Conservation (phyloP, 2,797 vertebrate species). For the Rhinoraja longicauda region DNA sequence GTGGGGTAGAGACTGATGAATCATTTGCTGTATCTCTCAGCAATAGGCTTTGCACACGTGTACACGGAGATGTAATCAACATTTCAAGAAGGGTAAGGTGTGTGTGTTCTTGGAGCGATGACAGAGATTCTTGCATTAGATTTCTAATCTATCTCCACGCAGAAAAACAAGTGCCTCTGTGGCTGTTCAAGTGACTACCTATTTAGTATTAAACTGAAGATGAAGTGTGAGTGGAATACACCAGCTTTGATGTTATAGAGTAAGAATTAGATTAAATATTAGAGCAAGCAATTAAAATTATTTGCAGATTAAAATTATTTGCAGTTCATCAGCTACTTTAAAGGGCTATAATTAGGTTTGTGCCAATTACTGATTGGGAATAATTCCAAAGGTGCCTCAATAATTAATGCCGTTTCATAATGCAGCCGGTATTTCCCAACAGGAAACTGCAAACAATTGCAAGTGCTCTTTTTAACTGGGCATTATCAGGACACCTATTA, state of each 20-base stretch:
- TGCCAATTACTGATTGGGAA: neutral
- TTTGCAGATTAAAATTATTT: conserved; percentile 31
- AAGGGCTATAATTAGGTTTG: conserved; percentile 9
- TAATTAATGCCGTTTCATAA: conserved; percentile 1
- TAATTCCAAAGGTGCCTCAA: neutral
- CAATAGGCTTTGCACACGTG: neutral
- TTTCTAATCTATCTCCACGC: conserved; percentile 36
- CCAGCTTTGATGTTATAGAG: neutral
- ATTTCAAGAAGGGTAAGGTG: too few relatives aligned
- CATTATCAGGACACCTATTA: neutral
- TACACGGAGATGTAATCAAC: neutral
- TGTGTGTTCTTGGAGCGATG: too few relatives aligned
- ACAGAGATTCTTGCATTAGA: conserved; percentile 41
- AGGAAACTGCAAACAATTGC: neutral
- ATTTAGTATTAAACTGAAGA: neutral
- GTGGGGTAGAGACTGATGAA: neutral
- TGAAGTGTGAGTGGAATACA: neutral
- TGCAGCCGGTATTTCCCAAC: neutral
- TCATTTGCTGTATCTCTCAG: neutral
- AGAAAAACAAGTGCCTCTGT: neutral
- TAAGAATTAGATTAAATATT: conserved; percentile 23
- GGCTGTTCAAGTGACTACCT: neutral
- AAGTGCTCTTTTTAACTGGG: neutral
- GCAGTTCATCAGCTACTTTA: neutral
- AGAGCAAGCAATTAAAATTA: conserved; percentile 28